A percentile compares a stretch with the other conserved stretches of the same genome.
These are phyloP conservation scores for Butorides virescens DNA, from an alignment of 2,113 vertebrate species.

Conservation along the genomic window DNA sequence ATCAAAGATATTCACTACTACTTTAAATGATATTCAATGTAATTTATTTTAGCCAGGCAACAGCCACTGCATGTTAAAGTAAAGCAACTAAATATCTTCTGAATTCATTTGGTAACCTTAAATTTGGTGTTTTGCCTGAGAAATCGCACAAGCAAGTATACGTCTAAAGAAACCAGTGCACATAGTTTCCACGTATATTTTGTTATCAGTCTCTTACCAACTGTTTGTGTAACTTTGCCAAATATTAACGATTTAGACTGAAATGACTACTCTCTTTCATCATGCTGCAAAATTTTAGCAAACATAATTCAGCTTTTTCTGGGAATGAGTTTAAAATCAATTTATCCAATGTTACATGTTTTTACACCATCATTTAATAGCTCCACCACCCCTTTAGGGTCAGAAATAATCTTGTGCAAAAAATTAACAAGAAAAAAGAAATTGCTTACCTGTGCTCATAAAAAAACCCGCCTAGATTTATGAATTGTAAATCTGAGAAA, in stretches of 20 bases:
- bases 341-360: background rate
- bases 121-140: background rate
- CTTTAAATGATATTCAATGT: background rate
- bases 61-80: background rate
- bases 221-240: background rate
- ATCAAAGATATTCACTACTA: background rate
- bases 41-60: background rate
- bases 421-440: background rate
- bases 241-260: background rate
- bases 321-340: background rate
- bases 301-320: background rate
- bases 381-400: background rate
- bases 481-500: background rate
- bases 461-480: background rate
- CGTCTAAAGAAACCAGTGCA: fast-evolving
- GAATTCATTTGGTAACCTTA: background rate
- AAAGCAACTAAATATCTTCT: conserved; percentile 28
- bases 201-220: background rate
- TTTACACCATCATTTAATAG: background rate
- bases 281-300: background rate
- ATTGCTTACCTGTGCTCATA: background rate
- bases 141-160: background rate
- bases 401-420: background rate
- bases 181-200: background rate
- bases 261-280: background rate